phyloP scores from a whole-genome alignment of 2,113 vertebrate genomes.

The Heterotis niloticus region DNA sequence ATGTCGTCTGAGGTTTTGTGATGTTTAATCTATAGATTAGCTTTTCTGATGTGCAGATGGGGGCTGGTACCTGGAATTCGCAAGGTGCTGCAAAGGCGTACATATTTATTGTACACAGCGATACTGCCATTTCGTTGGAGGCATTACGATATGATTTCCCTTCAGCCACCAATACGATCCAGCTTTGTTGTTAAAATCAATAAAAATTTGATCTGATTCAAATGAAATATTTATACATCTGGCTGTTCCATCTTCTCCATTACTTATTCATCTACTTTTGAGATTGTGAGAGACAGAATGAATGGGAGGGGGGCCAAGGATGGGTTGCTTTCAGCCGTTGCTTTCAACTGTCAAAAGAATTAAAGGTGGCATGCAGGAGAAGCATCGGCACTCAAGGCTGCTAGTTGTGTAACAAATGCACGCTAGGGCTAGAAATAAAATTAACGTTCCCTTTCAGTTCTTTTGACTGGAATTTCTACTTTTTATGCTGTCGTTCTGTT shows the following conservation, averaged over 20 bases:
- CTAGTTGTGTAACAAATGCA: too few relatives aligned
- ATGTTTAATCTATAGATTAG: neutral
- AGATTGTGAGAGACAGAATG: too few relatives aligned
- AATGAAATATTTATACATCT: neutral
- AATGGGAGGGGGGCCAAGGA: too few relatives aligned
- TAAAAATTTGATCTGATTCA: neutral
- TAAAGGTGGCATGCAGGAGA: too few relatives aligned
- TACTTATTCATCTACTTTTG: neutral
- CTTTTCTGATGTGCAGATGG: neutral
- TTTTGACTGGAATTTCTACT: too few relatives aligned
- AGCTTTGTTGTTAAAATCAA: conserved; percentile 1
- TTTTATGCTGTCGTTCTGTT: too few relatives aligned
- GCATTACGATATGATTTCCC: neutral
- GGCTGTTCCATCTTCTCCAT: neutral
- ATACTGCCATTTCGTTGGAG: neutral
- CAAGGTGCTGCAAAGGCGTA: neutral
- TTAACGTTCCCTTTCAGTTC: too few relatives aligned
- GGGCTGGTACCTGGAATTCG: neutral
- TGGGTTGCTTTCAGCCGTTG: too few relatives aligned
- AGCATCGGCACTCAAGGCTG: too few relatives aligned
- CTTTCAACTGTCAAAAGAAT: too few relatives aligned
- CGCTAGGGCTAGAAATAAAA: too few relatives aligned
- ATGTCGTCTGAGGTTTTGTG: too few relatives aligned
- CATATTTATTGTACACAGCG: neutral
- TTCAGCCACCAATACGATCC: neutral